Percentiles rank a stretch among this genome's conserved stretches.
These are phyloP conservation scores for Magallana gigas DNA, from an alignment of 1,140 invertebrate species.

Conservation along the genomic window DNA sequence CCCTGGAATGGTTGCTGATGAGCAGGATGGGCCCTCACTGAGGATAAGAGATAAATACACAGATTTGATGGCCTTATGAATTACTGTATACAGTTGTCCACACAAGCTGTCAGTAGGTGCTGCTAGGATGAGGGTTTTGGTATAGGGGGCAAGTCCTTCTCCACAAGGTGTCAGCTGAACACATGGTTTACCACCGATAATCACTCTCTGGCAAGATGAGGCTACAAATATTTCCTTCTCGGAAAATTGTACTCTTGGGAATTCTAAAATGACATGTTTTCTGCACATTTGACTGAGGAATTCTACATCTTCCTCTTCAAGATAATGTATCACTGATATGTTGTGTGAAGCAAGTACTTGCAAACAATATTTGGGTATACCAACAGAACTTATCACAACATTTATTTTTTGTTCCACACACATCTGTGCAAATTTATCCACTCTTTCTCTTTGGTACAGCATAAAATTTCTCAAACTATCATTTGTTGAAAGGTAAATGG, in stretches of 20 bases:
- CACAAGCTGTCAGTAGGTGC: constrained; percentile 37
- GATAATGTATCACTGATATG: constrained; percentile 46
- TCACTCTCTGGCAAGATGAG: background rate
- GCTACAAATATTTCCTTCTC: constrained; percentile 39
- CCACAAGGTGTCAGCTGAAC: constrained; percentile 2
- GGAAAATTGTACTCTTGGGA: background rate
- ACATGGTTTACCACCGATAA: constrained; percentile 11
- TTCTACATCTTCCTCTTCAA: constrained; percentile 42
- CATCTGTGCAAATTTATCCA: constrained; percentile 31
- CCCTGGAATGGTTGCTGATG: background rate
- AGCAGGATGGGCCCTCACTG: background rate
- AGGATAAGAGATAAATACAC: constrained; percentile 1
- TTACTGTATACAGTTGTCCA: constrained; percentile 19
- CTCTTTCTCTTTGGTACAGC: constrained; percentile 39
- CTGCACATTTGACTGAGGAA: constrained; percentile 20
- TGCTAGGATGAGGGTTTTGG: constrained; percentile 17
- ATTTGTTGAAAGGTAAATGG: constrained; percentile 28
- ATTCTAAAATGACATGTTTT: constrained; percentile 9
- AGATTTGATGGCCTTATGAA: background rate
- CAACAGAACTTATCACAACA: constrained; percentile 44
- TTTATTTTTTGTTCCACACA: constrained; percentile 22
- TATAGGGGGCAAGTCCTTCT: background rate
- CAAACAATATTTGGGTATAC: constrained; percentile 43
- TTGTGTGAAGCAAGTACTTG: constrained; percentile 3
- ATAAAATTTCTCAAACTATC: constrained; percentile 26